These are phyloP conservation scores for Hemistola chrysoprasaria DNA, from an alignment of 2,888 invertebrate genomes.

Conservation along the genomic window DNA sequence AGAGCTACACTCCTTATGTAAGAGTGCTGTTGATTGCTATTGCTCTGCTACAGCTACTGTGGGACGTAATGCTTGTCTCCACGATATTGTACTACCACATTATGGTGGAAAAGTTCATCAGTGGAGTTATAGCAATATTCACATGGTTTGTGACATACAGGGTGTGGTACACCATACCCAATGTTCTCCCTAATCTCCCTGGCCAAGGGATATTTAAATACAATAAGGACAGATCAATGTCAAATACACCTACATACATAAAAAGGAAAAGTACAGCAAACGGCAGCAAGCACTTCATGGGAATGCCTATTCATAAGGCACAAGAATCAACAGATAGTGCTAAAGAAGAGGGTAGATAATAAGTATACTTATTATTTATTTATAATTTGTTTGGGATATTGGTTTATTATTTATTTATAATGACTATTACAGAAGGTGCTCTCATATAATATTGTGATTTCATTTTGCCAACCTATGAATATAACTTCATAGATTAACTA, in stretches of 20 bases:
- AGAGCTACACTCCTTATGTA: constrained; percentile 90
- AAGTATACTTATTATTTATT: constrained; percentile 1
- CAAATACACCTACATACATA: constrained; percentile 52
- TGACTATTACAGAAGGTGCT: constrained; percentile 22
- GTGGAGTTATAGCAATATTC: constrained; percentile 91
- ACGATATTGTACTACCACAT: constrained; percentile 98
- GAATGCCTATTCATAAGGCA: constrained; percentile 86
- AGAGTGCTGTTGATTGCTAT: constrained; percentile 89
- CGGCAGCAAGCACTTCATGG: constrained; percentile 88
- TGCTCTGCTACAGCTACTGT: constrained; percentile 90
- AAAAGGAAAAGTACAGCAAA: constrained; percentile 72
- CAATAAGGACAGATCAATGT: constrained; percentile 76
- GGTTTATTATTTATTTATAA: constrained; percentile 19
- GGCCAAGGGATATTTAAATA: constrained; percentile 92
- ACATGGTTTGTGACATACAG: constrained; percentile 96
- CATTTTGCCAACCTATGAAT: constrained; percentile 2
- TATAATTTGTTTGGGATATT: constrained; percentile 14
- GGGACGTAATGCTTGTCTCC: constrained; percentile 97
- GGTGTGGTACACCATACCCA: constrained; percentile 86
- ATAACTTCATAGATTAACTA: too few species aligned
- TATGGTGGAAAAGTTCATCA: constrained; percentile 96
- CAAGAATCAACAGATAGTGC: constrained; percentile 54
- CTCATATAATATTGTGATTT: constrained; percentile 8
- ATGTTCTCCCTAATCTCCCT: constrained; percentile 85
- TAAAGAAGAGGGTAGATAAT: constrained; percentile 61